phyloP scores from a whole-genome alignment of 1,140 invertebrate genomes.

The Ceratina japonica region DNA sequence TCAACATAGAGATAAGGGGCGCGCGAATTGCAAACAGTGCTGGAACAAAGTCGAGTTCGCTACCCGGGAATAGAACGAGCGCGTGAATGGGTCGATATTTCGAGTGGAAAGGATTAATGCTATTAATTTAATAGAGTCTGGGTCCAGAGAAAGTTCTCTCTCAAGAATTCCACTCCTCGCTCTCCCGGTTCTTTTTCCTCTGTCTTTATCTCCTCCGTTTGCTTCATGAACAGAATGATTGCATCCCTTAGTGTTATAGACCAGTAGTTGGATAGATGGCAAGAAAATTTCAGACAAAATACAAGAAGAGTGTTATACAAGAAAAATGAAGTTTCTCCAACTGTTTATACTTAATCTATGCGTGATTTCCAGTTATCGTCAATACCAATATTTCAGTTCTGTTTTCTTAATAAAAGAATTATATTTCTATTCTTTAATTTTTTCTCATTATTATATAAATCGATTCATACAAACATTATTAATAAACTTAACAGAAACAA shows the following conservation, averaged over 20 bases:
- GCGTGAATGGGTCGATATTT: slow-evolving; percentile 3
- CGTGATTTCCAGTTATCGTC: too few relatives aligned
- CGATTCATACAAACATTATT: too few relatives aligned
- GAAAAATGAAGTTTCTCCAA: too few relatives aligned
- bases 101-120: slow-evolving; percentile 33
- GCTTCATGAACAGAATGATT: background rate
- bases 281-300: too few relatives aligned
- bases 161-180: slow-evolving; percentile 2
- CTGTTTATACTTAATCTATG: too few relatives aligned
- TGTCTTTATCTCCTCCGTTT: background rate
- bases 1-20: slow-evolving; percentile 27
- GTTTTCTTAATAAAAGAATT: too few relatives aligned
- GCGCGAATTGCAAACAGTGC: slow-evolving; percentile 19
- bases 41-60: background rate
- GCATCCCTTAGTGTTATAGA: background rate
- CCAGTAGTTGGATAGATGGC: background rate
- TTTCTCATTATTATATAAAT: too few relatives aligned
- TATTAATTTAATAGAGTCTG: slow-evolving; percentile 41
- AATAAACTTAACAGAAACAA: too few relatives aligned
- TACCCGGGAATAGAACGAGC: background rate
- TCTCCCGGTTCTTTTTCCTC: background rate
- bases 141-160: background rate
- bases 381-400: too few relatives aligned
- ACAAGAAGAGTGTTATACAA: too few relatives aligned
- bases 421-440: too few relatives aligned